phyloP scores from a whole-genome alignment of 2,797 vertebrate species.

The Galaxias olidus region DNA sequence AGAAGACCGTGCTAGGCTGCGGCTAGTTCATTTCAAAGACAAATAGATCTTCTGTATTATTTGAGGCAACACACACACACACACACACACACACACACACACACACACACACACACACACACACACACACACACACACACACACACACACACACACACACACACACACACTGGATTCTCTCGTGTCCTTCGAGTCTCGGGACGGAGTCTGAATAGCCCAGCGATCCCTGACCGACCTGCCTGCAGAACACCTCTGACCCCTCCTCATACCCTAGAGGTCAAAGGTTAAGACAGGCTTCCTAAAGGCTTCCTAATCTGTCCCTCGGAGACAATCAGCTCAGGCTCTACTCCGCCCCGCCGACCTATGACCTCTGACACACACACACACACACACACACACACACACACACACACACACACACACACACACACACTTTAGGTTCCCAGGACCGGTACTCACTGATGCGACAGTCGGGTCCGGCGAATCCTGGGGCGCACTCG shows the following conservation, averaged over 20 bases:
- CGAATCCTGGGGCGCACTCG: constrained; percentile 90
- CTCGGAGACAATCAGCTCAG: constrained; percentile 44
- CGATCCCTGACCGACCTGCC: constrained; percentile 48
- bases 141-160: too few species aligned
- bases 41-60: too few species aligned
- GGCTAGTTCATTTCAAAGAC: too few species aligned
- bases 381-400: constrained; percentile 15
- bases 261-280: constrained; percentile 36
- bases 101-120: too few species aligned
- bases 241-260: constrained; percentile 47
- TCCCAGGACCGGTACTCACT: constrained; percentile 82
- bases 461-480: constrained; percentile 95
- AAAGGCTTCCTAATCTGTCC: constrained; percentile 56
- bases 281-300: constrained; percentile 55
- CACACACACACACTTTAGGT: constrained; percentile 9
- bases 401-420: constrained; percentile 7
- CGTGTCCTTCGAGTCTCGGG: too few species aligned
- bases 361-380: constrained; percentile 51
- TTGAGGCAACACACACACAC: too few species aligned
- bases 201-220: constrained; percentile 22
- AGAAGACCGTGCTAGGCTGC: too few species aligned
- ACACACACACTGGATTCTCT: background rate
- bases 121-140: too few species aligned
- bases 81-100: too few species aligned
- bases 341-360: constrained; percentile 48